A percentile compares a stretch with the other conserved stretches of the same genome.
These are phyloP conservation scores for Apodemus sylvaticus DNA, from an alignment of 2,113 vertebrate genomes.

Conservation along the genomic window DNA sequence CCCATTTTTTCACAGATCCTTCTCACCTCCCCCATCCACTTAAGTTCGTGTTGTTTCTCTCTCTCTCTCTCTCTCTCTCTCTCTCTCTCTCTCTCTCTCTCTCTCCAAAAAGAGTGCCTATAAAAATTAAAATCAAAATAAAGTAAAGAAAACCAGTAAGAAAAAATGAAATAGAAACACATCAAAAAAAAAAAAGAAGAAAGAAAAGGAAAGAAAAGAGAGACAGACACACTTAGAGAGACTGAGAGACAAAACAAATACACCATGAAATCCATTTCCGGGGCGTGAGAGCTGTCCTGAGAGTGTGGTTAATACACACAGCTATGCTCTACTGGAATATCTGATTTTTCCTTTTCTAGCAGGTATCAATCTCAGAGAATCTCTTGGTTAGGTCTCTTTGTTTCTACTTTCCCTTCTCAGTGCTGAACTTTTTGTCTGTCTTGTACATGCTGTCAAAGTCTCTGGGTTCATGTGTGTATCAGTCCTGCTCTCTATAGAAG, in stretches of 20 bases:
- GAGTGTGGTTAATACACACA: not conserved
- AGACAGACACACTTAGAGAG: not conserved
- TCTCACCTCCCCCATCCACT: rapidly evolving
- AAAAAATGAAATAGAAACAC: not conserved
- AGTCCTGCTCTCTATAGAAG: not conserved
- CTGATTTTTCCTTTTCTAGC: not conserved
- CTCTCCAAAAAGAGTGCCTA: no score
- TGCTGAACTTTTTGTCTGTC: not conserved
- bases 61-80: no score
- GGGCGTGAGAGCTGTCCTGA: not conserved
- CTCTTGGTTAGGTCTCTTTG: not conserved
- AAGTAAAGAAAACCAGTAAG: not conserved
- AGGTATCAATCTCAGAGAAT: not conserved
- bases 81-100: no score
- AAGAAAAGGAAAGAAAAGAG: no score
- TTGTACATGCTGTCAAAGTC: not conserved
- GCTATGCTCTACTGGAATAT: not conserved
- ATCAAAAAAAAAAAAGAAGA: not conserved
- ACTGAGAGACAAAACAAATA: not conserved
- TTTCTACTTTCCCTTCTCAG: not conserved
- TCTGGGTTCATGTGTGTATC: not conserved
- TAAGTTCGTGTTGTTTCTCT: not conserved
- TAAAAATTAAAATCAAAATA: not conserved
- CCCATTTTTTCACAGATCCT: not conserved
- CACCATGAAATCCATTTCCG: not conserved